Evolutionary conservation across 2,797 vertebrate genomes (phyloP).

Genomic region (Rhynchonycteris naso): DNA sequence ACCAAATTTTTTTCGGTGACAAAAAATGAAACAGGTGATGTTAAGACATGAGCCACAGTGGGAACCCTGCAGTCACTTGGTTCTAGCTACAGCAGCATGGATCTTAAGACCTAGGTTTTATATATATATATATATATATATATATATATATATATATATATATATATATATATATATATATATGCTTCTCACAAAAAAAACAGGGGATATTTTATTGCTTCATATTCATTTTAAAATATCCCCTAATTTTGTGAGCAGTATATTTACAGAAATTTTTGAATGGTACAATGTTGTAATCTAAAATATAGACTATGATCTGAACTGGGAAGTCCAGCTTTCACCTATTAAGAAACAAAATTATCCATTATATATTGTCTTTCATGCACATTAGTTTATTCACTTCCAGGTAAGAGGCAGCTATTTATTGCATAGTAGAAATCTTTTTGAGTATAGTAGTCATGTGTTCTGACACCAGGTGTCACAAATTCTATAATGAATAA

Average conservation of each 20-base stretch:
- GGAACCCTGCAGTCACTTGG: background rate
- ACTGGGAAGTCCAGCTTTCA: background rate
- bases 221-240: no score
- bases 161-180: no score
- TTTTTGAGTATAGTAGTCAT: background rate
- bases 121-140: no score
- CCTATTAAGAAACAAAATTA: background rate
- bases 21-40: slow-evolving; percentile 42
- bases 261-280: background rate
- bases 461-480: background rate
- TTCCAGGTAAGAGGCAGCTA: background rate
- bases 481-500: background rate
- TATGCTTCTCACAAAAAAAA: no score
- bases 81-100: background rate
- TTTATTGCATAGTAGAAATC: background rate
- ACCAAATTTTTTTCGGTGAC: slow-evolving; percentile 23
- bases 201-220: no score
- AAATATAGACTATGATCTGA: background rate
- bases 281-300: background rate
- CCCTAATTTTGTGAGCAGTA: no score
- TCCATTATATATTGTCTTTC: background rate
- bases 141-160: no score
- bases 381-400: background rate
- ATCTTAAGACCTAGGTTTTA: background rate
- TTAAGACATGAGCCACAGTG: background rate